phyloP scores from a whole-genome alignment of 2,888 invertebrate genomes.

The Pseudeuparius sepicola region DNA sequence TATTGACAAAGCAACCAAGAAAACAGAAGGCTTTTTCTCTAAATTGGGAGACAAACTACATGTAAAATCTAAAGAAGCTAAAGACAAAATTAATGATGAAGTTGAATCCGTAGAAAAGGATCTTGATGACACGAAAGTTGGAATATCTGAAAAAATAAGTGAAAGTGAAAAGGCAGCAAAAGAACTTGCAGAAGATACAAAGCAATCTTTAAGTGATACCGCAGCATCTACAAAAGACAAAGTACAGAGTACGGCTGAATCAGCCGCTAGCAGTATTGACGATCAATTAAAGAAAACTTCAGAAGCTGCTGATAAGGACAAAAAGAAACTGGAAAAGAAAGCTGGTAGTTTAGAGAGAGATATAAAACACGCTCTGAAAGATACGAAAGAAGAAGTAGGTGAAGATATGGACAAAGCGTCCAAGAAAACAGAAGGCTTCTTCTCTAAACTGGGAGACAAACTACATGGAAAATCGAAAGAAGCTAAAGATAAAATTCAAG shows the following conservation, averaged over 20 bases:
- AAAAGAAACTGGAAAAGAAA: slow-evolving; percentile 4
- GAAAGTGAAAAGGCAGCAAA: slow-evolving; percentile 10
- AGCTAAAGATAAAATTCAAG: slow-evolving; percentile 2
- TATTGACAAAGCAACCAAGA: slow-evolving; percentile 17
- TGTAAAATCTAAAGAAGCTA: slow-evolving; percentile 19
- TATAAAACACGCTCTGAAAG: no score
- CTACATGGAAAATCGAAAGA: slow-evolving; percentile 14
- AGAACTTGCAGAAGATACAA: no score
- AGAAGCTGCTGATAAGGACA: slow-evolving; percentile 3
- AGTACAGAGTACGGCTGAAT: no score
- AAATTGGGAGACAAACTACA: slow-evolving; percentile 19
- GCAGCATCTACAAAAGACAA: no score
- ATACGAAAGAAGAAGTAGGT: no score
- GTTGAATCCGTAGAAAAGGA: no score
- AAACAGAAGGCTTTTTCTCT: slow-evolving; percentile 20
- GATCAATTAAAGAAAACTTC: slow-evolving; percentile 13
- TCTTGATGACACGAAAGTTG: no score
- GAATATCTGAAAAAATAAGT: slow-evolving; percentile 18
- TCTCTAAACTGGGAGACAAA: no score
- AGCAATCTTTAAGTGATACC: no score
- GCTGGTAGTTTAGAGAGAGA: slow-evolving; percentile 16
- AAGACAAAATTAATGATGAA: slow-evolving; percentile 14
- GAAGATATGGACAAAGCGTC: no score
- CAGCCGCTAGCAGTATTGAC: slow-evolving; percentile 8
- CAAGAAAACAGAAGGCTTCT: no score